A percentile compares a stretch with the other conserved stretches of the same genome.
These are phyloP conservation scores for Diadema setosum DNA, from an alignment of 35 echinoderm and acorn worm species.

Conservation along the genomic window DNA sequence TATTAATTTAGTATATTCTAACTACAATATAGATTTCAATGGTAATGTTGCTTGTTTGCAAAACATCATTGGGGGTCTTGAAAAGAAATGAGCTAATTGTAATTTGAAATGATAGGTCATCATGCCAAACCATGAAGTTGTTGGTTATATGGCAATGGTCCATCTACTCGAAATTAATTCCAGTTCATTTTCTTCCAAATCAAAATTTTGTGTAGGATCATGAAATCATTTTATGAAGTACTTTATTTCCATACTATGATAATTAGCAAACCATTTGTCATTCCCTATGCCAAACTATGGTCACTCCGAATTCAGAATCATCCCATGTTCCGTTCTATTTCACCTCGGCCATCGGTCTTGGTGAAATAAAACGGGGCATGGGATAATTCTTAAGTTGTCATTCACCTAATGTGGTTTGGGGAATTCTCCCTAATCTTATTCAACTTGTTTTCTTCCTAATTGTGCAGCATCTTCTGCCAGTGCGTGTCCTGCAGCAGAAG, in stretches of 20 bases:
- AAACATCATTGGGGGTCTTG: neutral
- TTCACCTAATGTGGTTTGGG: too few relatives aligned
- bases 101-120: neutral
- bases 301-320: too few relatives aligned
- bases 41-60: neutral
- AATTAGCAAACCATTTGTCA: too few relatives aligned
- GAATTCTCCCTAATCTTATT: neutral
- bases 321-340: neutral
- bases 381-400: too few relatives aligned
- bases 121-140: neutral
- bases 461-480: neutral
- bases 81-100: neutral
- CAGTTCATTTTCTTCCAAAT: too few relatives aligned
- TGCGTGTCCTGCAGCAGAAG: neutral
- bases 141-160: neutral
- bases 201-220: too few relatives aligned
- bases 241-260: too few relatives aligned
- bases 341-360: neutral
- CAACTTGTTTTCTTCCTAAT: neutral
- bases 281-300: too few relatives aligned
- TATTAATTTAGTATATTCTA: neutral
- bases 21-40: neutral
- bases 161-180: too few relatives aligned
- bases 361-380: neutral
- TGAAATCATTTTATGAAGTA: too few relatives aligned